Evolutionary conservation across 37 sponge, comb jelly and placozoan genomes (phyloP).

Genomic region (Geodia barretti): DNA sequence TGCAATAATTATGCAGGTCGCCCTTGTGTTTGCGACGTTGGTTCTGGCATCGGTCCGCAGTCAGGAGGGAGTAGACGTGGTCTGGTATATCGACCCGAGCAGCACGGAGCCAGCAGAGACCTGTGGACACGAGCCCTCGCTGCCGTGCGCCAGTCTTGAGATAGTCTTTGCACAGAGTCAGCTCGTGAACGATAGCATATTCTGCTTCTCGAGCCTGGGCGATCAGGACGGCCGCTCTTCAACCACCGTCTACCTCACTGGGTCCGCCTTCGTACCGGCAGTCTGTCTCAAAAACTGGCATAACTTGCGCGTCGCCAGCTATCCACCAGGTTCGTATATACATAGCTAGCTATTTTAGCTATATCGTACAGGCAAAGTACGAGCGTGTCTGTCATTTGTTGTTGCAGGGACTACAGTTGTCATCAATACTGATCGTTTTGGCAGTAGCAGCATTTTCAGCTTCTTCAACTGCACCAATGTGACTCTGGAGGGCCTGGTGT

Average conservation of each 20-base stretch:
- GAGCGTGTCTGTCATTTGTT: too few species aligned
- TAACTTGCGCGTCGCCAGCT: conserved; percentile 12
- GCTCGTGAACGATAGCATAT: conserved; percentile 5
- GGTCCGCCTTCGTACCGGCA: conserved; percentile 4
- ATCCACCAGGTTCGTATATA: neutral
- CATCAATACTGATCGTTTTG: neutral
- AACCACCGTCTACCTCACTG: conserved; percentile 38
- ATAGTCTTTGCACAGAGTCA: conserved; percentile 21
- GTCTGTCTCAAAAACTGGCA: conserved; percentile 53
- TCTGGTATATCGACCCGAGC: conserved; percentile 43
- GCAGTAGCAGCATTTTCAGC: conserved; percentile 30
- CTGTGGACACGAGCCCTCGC: conserved; percentile 27
- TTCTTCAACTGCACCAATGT: conserved; percentile 51
- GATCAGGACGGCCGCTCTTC: conserved; percentile 25
- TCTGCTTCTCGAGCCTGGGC: neutral
- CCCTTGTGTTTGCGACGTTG: too few species aligned
- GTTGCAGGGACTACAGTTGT: conserved; percentile 8
- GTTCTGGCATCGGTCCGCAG: too few species aligned
- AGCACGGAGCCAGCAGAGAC: conserved; percentile 12
- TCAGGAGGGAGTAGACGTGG: conserved; percentile 4
- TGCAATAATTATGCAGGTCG: too few species aligned
- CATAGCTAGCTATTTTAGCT: too few species aligned
- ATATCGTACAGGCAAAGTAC: too few species aligned
- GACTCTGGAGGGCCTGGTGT: conserved; percentile 31
- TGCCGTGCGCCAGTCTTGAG: conserved; percentile 37